phyloP scores from a whole-genome alignment of 1,140 invertebrate genomes.

The Rhysida immarginata region DNA sequence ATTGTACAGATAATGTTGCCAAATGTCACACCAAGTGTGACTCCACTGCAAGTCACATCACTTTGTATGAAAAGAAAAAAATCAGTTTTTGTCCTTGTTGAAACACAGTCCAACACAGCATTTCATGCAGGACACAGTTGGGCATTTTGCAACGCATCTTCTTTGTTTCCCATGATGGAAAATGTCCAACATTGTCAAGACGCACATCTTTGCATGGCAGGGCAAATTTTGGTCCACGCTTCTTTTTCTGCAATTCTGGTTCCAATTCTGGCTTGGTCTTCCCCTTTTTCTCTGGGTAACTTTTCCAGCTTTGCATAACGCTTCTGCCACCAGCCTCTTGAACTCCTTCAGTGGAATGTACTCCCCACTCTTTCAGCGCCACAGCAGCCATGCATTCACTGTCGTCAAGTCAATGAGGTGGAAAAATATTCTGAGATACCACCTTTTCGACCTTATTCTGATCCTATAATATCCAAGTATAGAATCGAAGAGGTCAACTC shows the following conservation, averaged over 20 bases:
- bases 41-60: no score
- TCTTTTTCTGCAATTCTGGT: not conserved
- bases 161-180: not conserved
- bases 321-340: not conserved
- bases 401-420: slow-evolving; percentile 28
- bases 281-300: not conserved
- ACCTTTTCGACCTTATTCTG: slow-evolving; percentile 28
- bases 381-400: slow-evolving; percentile 22
- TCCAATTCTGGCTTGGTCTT: not conserved
- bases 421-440: slow-evolving; percentile 31
- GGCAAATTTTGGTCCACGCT: not conserved
- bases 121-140: no score
- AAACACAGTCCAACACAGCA: no score
- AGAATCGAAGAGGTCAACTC: slow-evolving; percentile 25
- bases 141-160: not conserved
- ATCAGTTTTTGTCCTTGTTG: no score
- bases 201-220: not conserved
- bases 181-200: not conserved
- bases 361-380: slow-evolving; percentile 2
- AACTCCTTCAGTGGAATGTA: not conserved
- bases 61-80: no score
- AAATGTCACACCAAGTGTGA: no score
- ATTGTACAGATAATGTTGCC: no score
- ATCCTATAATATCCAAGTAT: slow-evolving; percentile 29
- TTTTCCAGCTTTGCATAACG: not conserved